Evolutionary conservation across 2,797 vertebrate species (phyloP).

Genomic region (Lutjanus campechanus): DNA sequence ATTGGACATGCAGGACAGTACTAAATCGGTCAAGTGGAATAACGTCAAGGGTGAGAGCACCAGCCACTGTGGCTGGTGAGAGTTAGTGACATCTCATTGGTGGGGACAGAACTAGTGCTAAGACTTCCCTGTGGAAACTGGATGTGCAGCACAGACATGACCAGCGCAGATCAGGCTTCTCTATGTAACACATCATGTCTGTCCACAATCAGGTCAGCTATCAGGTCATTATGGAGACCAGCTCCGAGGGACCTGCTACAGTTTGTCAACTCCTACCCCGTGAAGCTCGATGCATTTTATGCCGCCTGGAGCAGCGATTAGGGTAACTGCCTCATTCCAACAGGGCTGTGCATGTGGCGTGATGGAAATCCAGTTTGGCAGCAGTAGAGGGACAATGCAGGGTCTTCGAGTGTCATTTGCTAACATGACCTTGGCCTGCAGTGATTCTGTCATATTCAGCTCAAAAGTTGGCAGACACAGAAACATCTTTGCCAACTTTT

Average conservation of each 20-base stretch:
- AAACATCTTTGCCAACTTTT: constrained; percentile 19
- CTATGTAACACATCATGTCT: constrained; percentile 21
- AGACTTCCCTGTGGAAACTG: constrained; percentile 29
- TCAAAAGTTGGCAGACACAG: constrained; percentile 8
- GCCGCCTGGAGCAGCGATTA: constrained; percentile 54
- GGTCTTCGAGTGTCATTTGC: constrained; percentile 36
- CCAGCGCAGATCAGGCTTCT: constrained; percentile 15
- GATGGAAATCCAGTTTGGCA: constrained; percentile 61
- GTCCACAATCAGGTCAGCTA: constrained; percentile 8
- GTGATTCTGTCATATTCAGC: constrained; percentile 44
- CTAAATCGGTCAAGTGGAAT: constrained; percentile 62
- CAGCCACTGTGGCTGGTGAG: constrained; percentile 27
- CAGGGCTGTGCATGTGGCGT: constrained; percentile 36
- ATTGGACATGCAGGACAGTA: constrained; percentile 30
- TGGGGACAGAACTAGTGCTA: constrained; percentile 27
- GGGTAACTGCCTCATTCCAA: constrained; percentile 31
- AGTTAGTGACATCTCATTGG: constrained; percentile 32
- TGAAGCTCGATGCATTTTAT: constrained; percentile 40
- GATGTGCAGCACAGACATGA: constrained; percentile 12
- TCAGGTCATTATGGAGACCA: constrained; percentile 18
- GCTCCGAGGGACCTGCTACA: constrained; percentile 40
- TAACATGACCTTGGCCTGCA: constrained; percentile 49
- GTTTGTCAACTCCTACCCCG: constrained; percentile 30
- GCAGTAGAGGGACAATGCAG: constrained; percentile 30
- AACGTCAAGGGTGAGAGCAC: constrained; percentile 43